A percentile compares a stretch with the other conserved stretches of the same genome.
phyloP scores from a whole-genome alignment of 2,113 vertebrate genomes.

The Pachyramphus minor region DNA sequence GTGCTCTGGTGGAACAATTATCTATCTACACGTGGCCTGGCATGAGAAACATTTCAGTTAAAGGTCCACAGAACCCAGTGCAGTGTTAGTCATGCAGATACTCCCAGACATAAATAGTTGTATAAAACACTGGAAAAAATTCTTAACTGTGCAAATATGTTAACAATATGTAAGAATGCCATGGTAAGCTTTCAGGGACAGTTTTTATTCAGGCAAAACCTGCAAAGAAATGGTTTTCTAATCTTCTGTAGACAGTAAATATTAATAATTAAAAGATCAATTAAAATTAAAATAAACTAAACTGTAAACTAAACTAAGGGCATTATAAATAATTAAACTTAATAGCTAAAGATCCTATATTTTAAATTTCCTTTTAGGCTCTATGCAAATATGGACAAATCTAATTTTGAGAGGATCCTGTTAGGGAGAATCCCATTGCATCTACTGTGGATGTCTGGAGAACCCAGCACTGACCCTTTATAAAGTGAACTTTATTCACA shows the following conservation, averaged over 20 bases:
- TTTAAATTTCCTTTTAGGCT: not conserved
- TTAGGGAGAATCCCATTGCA: not conserved
- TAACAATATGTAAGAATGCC: not conserved
- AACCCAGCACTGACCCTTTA: not conserved
- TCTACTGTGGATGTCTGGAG: not conserved
- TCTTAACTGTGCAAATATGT: not conserved
- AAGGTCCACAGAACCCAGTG: not conserved
- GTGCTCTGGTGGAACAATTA: not conserved
- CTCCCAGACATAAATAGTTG: not conserved
- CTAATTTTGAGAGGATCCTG: not conserved
- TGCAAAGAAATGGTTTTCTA: not conserved
- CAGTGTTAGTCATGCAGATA: not conserved
- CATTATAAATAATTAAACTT: not conserved
- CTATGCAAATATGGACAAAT: not conserved
- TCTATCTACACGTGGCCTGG: not conserved
- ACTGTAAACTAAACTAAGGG: not conserved
- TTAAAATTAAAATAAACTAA: not conserved
- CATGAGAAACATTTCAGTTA: not conserved
- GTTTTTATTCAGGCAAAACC: not conserved
- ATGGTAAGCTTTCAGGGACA: not conserved
- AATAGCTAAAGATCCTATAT: not conserved
- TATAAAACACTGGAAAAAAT: not conserved
- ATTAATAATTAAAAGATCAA: not conserved
- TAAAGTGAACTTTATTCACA: not conserved
- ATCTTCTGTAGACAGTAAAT: not conserved